A percentile compares a stretch with the other conserved stretches of the same genome.
These are phyloP conservation scores for Catharus minimus DNA, from an alignment of 2,113 vertebrate species.

Conservation along the genomic window DNA sequence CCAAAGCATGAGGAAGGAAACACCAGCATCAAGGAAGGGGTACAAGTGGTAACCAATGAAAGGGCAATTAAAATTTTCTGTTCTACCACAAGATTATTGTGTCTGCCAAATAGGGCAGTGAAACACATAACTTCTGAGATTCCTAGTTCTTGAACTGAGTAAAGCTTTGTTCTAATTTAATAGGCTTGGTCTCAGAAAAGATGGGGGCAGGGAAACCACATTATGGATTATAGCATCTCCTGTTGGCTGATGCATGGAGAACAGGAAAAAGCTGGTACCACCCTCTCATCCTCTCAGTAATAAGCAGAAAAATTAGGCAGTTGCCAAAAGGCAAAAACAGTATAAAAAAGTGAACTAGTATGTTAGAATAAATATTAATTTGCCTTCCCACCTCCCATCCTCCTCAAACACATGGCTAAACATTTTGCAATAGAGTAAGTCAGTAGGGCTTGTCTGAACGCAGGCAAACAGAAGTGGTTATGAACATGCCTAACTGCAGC, in stretches of 20 bases:
- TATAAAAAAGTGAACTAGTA: background rate
- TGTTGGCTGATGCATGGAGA: slow-evolving; percentile 51
- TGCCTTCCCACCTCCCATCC: background rate
- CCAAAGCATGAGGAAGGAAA: background rate
- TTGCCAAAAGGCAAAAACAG: background rate
- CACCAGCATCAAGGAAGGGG: rapidly evolving
- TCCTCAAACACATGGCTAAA: background rate
- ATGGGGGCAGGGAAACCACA: slow-evolving; percentile 45
- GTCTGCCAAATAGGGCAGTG: slow-evolving; percentile 63
- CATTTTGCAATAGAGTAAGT: background rate
- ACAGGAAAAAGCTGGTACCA: background rate
- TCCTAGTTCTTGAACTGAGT: slow-evolving; percentile 36
- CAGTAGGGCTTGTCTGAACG: background rate
- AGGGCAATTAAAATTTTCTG: background rate
- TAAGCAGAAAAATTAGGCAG: background rate
- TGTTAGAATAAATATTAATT: background rate
- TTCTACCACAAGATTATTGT: slow-evolving; percentile 38
- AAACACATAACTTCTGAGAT: slow-evolving; percentile 33
- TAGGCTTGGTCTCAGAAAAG: slow-evolving; percentile 22
- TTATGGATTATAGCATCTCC: slow-evolving; percentile 55
- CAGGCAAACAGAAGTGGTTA: background rate
- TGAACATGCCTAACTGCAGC: background rate
- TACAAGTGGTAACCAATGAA: background rate
- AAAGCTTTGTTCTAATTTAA: slow-evolving; percentile 33
- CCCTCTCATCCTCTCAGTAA: background rate